Percentiles rank a stretch among this genome's conserved stretches.
Evolutionary conservation across 2,888 invertebrate species (phyloP).

Genomic region (Lamproptera curius): DNA sequence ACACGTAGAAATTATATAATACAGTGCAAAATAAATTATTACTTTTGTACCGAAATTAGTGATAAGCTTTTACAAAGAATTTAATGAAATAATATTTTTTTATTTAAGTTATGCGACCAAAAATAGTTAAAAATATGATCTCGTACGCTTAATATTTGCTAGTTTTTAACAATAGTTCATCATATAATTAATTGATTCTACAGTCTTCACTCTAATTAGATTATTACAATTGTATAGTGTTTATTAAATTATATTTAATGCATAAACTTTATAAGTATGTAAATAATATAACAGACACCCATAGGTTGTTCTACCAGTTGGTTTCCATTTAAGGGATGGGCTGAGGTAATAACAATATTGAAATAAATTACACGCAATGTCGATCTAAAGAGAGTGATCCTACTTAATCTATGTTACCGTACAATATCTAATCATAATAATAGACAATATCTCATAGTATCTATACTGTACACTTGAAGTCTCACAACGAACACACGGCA

Average conservation of each 20-base stretch:
- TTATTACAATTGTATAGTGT: conserved; percentile 3
- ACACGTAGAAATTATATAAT: not conserved
- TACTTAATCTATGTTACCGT: conserved; percentile 60
- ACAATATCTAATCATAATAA: conserved; percentile 55
- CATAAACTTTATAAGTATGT: conserved; percentile 14
- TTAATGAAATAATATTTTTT: not conserved
- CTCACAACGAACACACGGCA: conserved; percentile 58
- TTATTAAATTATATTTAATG: conserved; percentile 6
- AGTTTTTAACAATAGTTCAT: conserved; percentile 11
- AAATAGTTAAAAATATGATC: conserved; percentile 11
- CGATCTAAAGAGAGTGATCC: conserved; percentile 67
- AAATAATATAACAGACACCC: conserved; percentile 13
- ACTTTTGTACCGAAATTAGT: conserved; percentile 3
- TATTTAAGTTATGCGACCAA: no score
- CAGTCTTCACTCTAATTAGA: conserved; percentile 19
- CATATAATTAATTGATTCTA: conserved; percentile 17
- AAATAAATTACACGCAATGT: conserved; percentile 69
- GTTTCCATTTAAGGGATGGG: conserved; percentile 27
- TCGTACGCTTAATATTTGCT: conserved; percentile 16
- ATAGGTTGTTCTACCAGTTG: conserved; percentile 10
- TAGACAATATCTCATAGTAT: conserved; percentile 65
- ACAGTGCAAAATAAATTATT: conserved; percentile 1
- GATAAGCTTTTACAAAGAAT: not conserved
- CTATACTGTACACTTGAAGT: conserved; percentile 74
- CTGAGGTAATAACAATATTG: conserved; percentile 38